Evolutionary conservation across 2,113 vertebrate species (phyloP).

Genomic region (Isichthys henryi): DNA sequence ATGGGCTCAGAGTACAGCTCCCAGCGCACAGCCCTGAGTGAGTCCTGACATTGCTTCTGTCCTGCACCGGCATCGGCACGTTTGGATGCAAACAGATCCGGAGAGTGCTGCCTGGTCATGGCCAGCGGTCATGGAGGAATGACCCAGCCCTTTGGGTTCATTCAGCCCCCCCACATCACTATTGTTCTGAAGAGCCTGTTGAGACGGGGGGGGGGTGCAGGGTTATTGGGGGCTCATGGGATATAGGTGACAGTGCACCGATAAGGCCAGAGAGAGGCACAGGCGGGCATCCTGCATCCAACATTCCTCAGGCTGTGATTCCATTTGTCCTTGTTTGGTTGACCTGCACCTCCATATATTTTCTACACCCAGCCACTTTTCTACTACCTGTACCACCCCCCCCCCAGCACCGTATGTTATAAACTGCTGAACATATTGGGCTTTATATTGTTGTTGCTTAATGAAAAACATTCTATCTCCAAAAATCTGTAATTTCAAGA

Average conservation of each 20-base stretch:
- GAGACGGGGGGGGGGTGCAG: neutral
- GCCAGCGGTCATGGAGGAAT: neutral
- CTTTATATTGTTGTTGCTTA: neutral
- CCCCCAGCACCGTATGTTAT: neutral
- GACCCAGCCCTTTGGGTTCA: neutral
- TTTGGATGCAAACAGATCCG: neutral
- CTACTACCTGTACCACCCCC: neutral
- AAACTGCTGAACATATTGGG: neutral
- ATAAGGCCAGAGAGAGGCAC: neutral
- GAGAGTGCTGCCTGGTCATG: neutral
- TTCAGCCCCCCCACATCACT: neutral
- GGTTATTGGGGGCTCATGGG: neutral
- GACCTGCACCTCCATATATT: neutral
- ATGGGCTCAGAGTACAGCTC: neutral
- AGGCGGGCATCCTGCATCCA: neutral
- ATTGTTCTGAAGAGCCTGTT: neutral
- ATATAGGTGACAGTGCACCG: neutral
- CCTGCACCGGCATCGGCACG: neutral
- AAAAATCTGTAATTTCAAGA: neutral
- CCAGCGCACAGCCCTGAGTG: neutral
- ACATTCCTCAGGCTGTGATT: neutral
- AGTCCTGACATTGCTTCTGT: neutral
- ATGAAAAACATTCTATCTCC: neutral
- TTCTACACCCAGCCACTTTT: neutral
- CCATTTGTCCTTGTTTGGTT: neutral